phyloP scores from a whole-genome alignment of 2,797 vertebrate genomes.

The Trachops cirrhosus region DNA sequence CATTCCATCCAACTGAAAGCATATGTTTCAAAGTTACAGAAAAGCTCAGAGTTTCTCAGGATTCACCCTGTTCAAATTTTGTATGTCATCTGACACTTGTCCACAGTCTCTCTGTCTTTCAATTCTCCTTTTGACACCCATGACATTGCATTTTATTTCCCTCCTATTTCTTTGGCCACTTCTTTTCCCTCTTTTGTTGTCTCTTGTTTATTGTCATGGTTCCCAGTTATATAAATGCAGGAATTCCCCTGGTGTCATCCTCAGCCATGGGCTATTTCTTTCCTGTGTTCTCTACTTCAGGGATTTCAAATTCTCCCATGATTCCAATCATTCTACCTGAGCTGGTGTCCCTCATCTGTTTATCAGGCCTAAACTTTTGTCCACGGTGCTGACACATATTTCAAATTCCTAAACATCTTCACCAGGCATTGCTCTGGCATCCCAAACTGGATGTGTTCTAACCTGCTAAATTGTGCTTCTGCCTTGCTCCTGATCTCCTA shows the following conservation, averaged over 20 bases:
- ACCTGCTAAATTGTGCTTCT: not conserved
- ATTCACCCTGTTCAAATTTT: not conserved
- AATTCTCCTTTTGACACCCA: not conserved
- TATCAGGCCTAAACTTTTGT: not conserved
- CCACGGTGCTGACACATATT: not conserved
- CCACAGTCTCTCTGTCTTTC: not conserved
- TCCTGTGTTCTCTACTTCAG: not conserved
- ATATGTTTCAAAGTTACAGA: not conserved
- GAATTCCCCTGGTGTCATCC: not conserved
- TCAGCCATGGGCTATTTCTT: not conserved
- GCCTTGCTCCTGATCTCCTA: not conserved
- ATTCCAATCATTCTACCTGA: not conserved
- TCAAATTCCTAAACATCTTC: not conserved
- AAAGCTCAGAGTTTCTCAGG: not conserved
- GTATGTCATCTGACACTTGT: not conserved
- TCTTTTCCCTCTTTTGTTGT: not conserved
- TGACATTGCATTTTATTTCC: not conserved
- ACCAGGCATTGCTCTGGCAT: not conserved
- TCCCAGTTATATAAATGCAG: not conserved
- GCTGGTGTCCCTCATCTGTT: not conserved
- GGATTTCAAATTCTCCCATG: not conserved
- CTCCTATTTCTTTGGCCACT: not conserved
- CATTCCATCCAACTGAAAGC: not conserved
- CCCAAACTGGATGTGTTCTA: not conserved
- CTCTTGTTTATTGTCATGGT: not conserved